These are phyloP conservation scores for Crossaster papposus DNA, from an alignment of 53 echinoderm and acorn worm genomes.

Conservation along the genomic window DNA sequence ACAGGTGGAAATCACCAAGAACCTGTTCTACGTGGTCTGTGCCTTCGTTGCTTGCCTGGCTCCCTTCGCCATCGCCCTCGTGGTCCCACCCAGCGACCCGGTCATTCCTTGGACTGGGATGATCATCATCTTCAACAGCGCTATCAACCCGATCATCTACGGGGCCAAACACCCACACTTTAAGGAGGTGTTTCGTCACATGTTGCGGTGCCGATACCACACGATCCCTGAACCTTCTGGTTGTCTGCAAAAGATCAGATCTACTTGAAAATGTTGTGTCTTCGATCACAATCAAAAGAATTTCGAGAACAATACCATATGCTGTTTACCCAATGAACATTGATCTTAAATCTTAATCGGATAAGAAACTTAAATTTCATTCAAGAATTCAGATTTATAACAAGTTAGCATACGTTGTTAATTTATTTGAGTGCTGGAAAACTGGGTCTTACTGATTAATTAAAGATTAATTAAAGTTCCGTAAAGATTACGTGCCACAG, in stretches of 20 bases:
- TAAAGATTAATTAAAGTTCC: too few species aligned
- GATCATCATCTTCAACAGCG: slow-evolving; percentile 64
- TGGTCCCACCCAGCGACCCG: slow-evolving; percentile 64
- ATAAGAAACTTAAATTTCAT: too few species aligned
- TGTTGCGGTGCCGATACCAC: slow-evolving; percentile 47
- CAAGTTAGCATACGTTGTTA: too few species aligned
- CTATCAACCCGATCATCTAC: slow-evolving; percentile 72
- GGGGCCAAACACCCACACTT: slow-evolving; percentile 73
- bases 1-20: slow-evolving; percentile 72
- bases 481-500: too few species aligned
- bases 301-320: too few species aligned
- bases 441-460: too few species aligned
- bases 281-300: too few species aligned
- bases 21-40: slow-evolving; percentile 69
- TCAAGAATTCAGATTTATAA: too few species aligned
- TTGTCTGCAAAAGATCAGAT: slow-evolving; percentile 27
- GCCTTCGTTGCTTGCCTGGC: slow-evolving; percentile 68
- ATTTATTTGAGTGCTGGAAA: too few species aligned
- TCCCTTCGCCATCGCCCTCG: slow-evolving; percentile 58
- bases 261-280: background rate
- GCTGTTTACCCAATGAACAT: too few species aligned
- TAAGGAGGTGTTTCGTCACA: slow-evolving; percentile 64
- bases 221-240: slow-evolving; percentile 49
- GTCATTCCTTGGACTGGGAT: slow-evolving; percentile 65
- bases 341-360: too few species aligned